Base-by-base conservation (phyloP, 2,888 invertebrate species). In the Hyalella azteca region DNA sequence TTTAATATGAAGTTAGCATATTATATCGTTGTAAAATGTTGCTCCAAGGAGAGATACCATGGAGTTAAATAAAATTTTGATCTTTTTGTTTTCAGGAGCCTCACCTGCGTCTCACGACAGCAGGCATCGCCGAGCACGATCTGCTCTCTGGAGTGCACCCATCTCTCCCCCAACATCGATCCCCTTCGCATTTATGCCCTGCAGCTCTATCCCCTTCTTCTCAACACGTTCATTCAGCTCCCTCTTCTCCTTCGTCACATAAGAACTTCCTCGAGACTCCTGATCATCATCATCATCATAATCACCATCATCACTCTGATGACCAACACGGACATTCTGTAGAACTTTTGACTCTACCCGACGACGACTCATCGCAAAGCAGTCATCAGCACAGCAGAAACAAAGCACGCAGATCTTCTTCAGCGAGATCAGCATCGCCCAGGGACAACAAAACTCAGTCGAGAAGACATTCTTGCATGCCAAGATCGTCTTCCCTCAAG, bases 61-160 rank as follows among this genome's bases (percentile, higher is more conserved):
- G 9, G 15, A 11, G 45, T 45, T 45, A 11, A 45, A 45, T 45
- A 45, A 15, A 45, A 45, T 15, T 45, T 7, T 45, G 45, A 45
- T 11, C 45, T 45, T 11, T 22, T 2, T 1, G 7, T 50, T 75
- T 75, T 40, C 75, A 75, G 75, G 75, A 81, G 11, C 81, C 81
- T 0, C n/a, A 73, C 13, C 50, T 77, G n/a, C 59, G 81, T 2
- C 79, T 79, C 2, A 39, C 75, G 13, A 50, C 81, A 22, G 49
- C 13, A 5, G 40, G 40, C 29, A 76, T 81, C 15, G 78, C 78
- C 13, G 48, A 19, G 32, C 81, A 81, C 29, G 45, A 73, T 15
- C 73, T 76, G 45, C 78, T 81, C 13, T 45, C 79, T 22, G 75
- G 13, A 45, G 48, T 40, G 4, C 73, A 77, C 1, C 79, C 79